Evolutionary conservation across 2,113 vertebrate species (phyloP).

Genomic region (Conger conger): DNA sequence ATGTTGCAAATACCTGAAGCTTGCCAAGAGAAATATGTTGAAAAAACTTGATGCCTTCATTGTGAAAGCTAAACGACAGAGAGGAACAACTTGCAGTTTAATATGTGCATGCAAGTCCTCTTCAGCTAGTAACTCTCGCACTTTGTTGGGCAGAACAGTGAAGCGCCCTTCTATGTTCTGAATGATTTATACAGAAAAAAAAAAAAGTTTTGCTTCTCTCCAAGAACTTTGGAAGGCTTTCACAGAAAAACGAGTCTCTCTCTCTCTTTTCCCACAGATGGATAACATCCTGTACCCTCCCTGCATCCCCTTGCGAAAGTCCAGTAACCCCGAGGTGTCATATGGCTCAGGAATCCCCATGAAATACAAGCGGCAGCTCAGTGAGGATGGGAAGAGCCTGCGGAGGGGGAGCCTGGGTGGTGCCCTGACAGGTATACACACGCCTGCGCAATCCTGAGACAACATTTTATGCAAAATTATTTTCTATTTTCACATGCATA

Average conservation of each 20-base stretch:
- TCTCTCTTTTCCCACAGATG: conserved; percentile 67
- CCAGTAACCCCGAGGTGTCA: conserved; percentile 83
- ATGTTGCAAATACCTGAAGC: no score
- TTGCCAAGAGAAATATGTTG: not conserved
- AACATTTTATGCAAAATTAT: no score
- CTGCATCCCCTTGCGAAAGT: conserved; percentile 77
- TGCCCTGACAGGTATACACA: conserved; percentile 77
- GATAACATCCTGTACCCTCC: conserved; percentile 85
- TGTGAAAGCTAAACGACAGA: no score
- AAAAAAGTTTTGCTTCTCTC: not conserved
- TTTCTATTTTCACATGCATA: not conserved
- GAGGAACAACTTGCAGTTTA: not conserved
- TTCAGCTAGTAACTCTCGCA: not conserved
- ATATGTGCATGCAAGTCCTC: not conserved
- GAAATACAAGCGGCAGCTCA: conserved; percentile 82
- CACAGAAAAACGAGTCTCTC: conserved; percentile 13
- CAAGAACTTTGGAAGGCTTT: not conserved
- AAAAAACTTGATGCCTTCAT: not conserved
- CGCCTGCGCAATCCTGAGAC: not conserved
- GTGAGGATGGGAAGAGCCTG: conserved; percentile 80
- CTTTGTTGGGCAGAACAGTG: not conserved
- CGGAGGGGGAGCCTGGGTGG: conserved; percentile 91
- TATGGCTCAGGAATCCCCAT: conserved; percentile 65
- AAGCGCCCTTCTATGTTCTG: not conserved
- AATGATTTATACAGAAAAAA: not conserved